A percentile compares a stretch with the other conserved stretches of the same genome.
These are phyloP conservation scores for Orestias chungarensis DNA, from an alignment of 2,797 vertebrate genomes.

Conservation along the genomic window DNA sequence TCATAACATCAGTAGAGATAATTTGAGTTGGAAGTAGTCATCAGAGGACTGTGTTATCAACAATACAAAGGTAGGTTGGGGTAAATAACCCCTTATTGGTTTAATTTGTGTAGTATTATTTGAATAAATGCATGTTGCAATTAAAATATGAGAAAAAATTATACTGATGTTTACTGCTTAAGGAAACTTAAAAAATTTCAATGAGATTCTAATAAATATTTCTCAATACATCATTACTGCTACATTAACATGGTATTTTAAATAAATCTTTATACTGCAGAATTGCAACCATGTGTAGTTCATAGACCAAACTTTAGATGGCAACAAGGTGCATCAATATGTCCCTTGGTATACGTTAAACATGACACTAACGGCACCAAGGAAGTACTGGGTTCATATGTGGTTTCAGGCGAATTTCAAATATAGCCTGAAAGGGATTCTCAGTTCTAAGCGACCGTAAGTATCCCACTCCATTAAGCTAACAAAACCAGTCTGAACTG, in stretches of 20 bases:
- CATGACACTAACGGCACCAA: not conserved
- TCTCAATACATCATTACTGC: not conserved
- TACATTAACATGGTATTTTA: not conserved
- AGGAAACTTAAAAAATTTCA: not conserved
- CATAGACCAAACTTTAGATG: not conserved
- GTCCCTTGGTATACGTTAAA: not conserved
- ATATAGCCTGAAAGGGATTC: not conserved
- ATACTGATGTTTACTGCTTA: not conserved
- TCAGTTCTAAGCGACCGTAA: not conserved
- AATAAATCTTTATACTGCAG: not conserved
- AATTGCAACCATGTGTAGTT: not conserved
- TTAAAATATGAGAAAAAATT: not conserved
- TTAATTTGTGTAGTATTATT: not conserved
- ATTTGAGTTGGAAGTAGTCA: not conserved
- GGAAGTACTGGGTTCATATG: not conserved
- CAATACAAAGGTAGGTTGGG: not conserved
- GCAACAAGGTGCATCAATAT: not conserved
- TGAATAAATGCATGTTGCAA: not conserved
- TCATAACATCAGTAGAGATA: not conserved
- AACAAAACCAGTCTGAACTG: not conserved
- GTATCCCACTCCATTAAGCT: not conserved
- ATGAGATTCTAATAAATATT: not conserved
- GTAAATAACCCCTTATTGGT: not conserved
- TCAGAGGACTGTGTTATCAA: not conserved
- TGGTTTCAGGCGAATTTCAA: not conserved